These are phyloP conservation scores for Lindbergichthys nudifrons DNA, from an alignment of 2,797 vertebrate genomes.

Conservation along the genomic window DNA sequence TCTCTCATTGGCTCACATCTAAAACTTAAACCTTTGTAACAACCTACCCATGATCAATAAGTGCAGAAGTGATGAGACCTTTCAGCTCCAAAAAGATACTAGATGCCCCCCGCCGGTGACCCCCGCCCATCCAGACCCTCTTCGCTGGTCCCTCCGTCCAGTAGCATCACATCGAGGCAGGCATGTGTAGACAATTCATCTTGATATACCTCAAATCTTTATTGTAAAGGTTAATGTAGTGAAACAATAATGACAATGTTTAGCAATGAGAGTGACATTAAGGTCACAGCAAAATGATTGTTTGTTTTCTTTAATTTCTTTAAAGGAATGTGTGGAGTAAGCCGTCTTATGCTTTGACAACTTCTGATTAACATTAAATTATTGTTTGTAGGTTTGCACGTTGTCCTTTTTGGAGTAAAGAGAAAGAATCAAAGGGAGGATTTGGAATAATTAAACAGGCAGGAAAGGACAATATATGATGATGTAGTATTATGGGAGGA, in stretches of 20 bases:
- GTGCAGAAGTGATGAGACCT: slow-evolving; percentile 25
- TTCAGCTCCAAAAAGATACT: slow-evolving; percentile 24
- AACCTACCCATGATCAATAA: slow-evolving; percentile 46
- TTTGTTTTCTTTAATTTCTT: slow-evolving; percentile 76
- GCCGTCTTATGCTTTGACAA: slow-evolving; percentile 47
- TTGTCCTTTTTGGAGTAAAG: slow-evolving; percentile 52
- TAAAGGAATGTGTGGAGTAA: slow-evolving; percentile 52
- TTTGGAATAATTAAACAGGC: not conserved
- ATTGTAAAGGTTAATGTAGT: slow-evolving; percentile 97
- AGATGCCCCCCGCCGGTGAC: slow-evolving; percentile 34
- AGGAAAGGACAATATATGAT: not conserved
- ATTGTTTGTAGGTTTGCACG: slow-evolving; percentile 73
- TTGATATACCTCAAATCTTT: slow-evolving; percentile 99
- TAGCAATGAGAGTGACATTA: slow-evolving; percentile 78
- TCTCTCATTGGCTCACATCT: slow-evolving; percentile 54
- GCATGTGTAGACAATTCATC: slow-evolving; percentile 97
- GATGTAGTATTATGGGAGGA: not conserved
- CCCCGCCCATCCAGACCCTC: slow-evolving; percentile 83
- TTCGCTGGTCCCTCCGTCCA: slow-evolving; percentile 78
- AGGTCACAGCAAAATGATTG: slow-evolving; percentile 87
- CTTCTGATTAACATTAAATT: slow-evolving; percentile 60
- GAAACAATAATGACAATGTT: slow-evolving; percentile 85
- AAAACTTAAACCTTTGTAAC: slow-evolving; percentile 34
- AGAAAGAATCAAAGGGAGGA: slow-evolving; percentile 1
- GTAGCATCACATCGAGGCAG: slow-evolving; percentile 82